These are phyloP conservation scores for Selenia dentaria DNA, from an alignment of 2,888 invertebrate genomes.

Conservation along the genomic window DNA sequence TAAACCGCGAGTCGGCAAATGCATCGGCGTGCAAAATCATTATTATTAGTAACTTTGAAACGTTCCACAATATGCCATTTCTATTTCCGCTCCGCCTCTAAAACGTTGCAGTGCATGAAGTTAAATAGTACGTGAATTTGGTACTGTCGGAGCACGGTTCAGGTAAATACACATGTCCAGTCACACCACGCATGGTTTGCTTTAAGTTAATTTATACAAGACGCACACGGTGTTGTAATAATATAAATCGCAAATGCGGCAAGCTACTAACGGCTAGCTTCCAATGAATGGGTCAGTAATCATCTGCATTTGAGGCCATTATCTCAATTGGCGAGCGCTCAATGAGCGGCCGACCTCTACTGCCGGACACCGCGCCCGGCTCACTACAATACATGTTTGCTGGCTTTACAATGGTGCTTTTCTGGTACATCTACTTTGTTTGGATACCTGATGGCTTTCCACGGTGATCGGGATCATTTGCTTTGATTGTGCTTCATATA, in stretches of 20 bases:
- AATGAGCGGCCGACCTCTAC: constrained; percentile 70
- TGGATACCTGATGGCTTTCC: constrained; percentile 21
- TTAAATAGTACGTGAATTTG: constrained; percentile 27
- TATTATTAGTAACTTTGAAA: constrained; percentile 40
- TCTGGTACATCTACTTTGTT: constrained; percentile 46
- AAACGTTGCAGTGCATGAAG: constrained; percentile 34
- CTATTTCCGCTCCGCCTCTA: constrained; percentile 39
- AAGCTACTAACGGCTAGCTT: constrained; percentile 66
- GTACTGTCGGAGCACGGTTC: constrained; percentile 31
- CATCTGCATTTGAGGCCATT: constrained; percentile 81
- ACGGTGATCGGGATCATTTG: constrained; percentile 18
- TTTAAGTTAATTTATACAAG: constrained; percentile 63
- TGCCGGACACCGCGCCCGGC: constrained; percentile 77
- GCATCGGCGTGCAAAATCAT: constrained; percentile 44
- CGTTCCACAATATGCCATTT: constrained; percentile 48
- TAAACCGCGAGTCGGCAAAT: constrained; percentile 46
- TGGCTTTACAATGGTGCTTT: constrained; percentile 70
- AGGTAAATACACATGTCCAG: constrained; percentile 49
- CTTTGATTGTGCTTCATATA: constrained; percentile 17
- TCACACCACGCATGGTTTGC: constrained; percentile 52
- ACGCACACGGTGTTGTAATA: constrained; percentile 48
- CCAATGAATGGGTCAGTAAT: constrained; percentile 80
- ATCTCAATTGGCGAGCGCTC: constrained; percentile 80
- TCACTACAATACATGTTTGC: constrained; percentile 63
- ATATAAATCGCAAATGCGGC: constrained; percentile 60